These are phyloP conservation scores for Melanargia galathea DNA, from an alignment of 2,888 invertebrate species.

Conservation along the genomic window DNA sequence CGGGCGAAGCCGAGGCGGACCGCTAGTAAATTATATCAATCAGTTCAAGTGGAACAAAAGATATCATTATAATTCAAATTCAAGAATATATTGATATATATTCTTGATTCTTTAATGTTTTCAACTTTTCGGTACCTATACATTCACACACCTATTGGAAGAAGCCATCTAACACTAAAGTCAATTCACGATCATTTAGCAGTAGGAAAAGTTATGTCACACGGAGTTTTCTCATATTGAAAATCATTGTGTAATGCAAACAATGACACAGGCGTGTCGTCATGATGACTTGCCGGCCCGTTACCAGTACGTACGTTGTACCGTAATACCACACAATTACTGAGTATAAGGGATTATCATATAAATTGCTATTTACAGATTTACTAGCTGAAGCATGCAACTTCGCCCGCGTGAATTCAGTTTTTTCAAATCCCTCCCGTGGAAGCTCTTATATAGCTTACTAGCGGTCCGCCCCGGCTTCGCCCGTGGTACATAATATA, in stretches of 20 bases:
- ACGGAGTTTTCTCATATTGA: constrained; percentile 20
- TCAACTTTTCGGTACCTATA: no score
- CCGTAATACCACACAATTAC: neutral
- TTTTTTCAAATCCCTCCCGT: no score
- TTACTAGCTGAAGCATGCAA: no score
- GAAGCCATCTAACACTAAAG: constrained; percentile 18
- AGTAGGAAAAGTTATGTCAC: constrained; percentile 7
- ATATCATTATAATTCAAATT: neutral
- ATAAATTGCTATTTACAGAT: neutral
- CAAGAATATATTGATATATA: neutral
- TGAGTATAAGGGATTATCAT: neutral
- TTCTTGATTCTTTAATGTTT: no score
- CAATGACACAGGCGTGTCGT: constrained; percentile 19
- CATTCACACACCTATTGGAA: neutral
- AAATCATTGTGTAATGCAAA: constrained; percentile 19
- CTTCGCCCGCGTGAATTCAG: no score
- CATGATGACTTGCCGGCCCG: constrained; percentile 21
- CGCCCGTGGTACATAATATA: no score
- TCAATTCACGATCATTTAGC: constrained; percentile 17
- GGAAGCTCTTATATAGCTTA: no score
- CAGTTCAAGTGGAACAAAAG: neutral
- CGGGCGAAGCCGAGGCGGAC: no score
- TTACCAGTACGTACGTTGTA: neutral
- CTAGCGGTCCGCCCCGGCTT: no score
- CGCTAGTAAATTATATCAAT: neutral